Evolutionary conservation across 2,113 vertebrate genomes (phyloP), one percentile per base, ranked within the genome.

Genomic region (Prunella fulvescens): DNA sequence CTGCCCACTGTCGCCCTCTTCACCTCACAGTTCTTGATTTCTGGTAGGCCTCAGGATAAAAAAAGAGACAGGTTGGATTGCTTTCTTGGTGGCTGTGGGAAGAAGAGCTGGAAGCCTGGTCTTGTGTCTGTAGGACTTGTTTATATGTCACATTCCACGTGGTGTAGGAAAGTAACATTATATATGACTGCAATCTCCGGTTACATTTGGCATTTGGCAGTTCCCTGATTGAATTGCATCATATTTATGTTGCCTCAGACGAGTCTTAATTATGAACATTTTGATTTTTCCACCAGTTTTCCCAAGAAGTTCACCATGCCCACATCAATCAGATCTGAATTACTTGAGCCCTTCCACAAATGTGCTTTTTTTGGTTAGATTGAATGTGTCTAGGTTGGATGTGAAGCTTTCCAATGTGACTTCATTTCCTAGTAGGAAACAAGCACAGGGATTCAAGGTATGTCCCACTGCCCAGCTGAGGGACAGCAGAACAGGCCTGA

Each of bases 201-300:
- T 79, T 91, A 66, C 74, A 67, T 57, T 57, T 79, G 73, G 81
- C 29, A 45, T 70, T 69, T 94, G 81, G 78, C 81, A 92, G 57
- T 72, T 89, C 20, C 10, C 48, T 81, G 40, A 39, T 78, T 73
- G 7, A 7, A 61, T 69, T 91, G 25, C 50, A 57, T 62, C 61
- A 70, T 73, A 70, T 67, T 91, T 93, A 54, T 80, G 23, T 62
- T 96, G 70, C 47, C 37, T 93, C 40, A 40, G 39, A 35, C 54
- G 90, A 79, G 61, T 42, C 53, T 56, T 65, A 89, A 89, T 74
- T 81, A 72, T 26, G 31, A 81, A 57, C 58, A 62, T 92, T 86
- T 74, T 81, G 56, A 51, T 93, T 93, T 95, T 94, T 92, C 91
- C 45, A 76, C 44, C 54, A 50, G 31, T 84, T 86, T 89, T 90